Evolutionary conservation across 2,113 vertebrate species (phyloP).

Genomic region (Dipodomys ordii): DNA sequence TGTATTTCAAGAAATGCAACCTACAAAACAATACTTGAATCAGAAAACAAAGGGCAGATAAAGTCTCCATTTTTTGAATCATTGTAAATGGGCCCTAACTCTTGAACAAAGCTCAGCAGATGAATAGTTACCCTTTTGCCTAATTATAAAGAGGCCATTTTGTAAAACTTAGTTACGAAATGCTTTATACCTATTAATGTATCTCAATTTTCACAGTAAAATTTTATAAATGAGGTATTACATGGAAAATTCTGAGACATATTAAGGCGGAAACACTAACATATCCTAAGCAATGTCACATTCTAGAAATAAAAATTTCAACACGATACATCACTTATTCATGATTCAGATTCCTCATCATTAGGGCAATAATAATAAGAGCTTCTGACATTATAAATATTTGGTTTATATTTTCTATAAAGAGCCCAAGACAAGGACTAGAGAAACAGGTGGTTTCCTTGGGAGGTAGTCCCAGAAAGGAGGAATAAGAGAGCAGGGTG

Average conservation of each 20-base stretch:
- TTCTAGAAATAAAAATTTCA: constrained; percentile 52
- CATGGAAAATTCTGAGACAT: background rate
- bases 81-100: constrained; percentile 35
- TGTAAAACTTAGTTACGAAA: constrained; percentile 40
- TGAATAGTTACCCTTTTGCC: constrained; percentile 48
- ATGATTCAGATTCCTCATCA: constrained; percentile 37
- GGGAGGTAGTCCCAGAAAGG: background rate
- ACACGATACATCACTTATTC: background rate
- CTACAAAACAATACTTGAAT: constrained; percentile 67
- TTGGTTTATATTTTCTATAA: constrained; percentile 26
- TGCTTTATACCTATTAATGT: background rate
- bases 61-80: constrained; percentile 56
- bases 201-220: constrained; percentile 23
- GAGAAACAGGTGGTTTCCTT: background rate
- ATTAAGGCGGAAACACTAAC: background rate
- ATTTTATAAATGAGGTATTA: constrained; percentile 39
- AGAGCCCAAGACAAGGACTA: background rate
- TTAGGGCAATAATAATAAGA: constrained; percentile 52
- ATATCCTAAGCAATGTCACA: constrained; percentile 15
- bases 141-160: constrained; percentile 54
- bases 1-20: constrained; percentile 67
- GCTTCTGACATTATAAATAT: background rate
- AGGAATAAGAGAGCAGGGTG: background rate
- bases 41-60: constrained; percentile 69
- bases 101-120: constrained; percentile 61